Base-by-base conservation (phyloP, 2,888 invertebrate genomes). In the Zonitis immaculata region DNA sequence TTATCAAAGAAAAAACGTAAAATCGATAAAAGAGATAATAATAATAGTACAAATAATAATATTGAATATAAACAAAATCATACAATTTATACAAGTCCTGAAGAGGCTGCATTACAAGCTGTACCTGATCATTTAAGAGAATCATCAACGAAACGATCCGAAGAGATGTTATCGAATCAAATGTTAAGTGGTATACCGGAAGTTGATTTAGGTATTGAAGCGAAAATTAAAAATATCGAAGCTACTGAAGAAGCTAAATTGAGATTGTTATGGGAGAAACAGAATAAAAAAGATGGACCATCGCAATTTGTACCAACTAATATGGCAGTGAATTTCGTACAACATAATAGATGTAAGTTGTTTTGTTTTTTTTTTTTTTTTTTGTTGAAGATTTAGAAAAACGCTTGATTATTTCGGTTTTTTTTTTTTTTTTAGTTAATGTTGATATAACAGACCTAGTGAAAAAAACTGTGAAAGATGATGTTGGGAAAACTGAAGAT, bases 151-250 rank as follows among this genome's bases (percentile, higher is more conserved):
- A 90, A 92, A 66, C 82, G 89, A 70, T 95, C 93, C 1, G 98
- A 99, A 76, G 99, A 99, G 79, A 97, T 99, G 95, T 83, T 99
- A 66, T 98, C 98, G 3, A 97, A 98, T 82, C 98, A 99, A 80
- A 99, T 99, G 99, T 80, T 99, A 4, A 97, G 95, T 71, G 99
- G 99, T 30, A 99, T 99, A 62, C 99, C 99, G 0, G 99, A 99
- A 80, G 94, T 99, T 0, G 98, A 99, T 77, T 82, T 99, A 48
- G 99, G 99, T n/a, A 96, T 99, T 65, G 95, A 97, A 69, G 95
- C 95, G 0, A 97, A 99, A 79, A 99, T 99, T 58, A 88, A 88
- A 70, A 99, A 99, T 74, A 99, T 99, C 64, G 96, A 99, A 81
- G 95, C 96, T 0, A 99, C 99, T 0, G 99, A 99, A 76, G 96